A percentile compares a stretch with the other conserved stretches of the same genome.
Conservation (phyloP, 2,888 invertebrate species). For the Conistra vaccinii region DNA sequence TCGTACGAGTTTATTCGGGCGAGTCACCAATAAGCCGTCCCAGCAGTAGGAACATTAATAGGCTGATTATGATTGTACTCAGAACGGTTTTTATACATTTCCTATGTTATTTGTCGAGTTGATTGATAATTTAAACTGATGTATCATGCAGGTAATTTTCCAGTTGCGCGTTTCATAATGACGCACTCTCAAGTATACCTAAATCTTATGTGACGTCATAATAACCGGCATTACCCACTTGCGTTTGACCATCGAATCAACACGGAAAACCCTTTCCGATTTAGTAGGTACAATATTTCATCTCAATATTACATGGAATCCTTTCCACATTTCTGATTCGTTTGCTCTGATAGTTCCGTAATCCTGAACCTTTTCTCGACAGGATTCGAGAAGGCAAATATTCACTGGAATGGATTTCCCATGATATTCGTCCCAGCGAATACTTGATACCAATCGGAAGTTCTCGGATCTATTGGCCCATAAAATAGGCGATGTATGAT, state of each 20-base stretch:
- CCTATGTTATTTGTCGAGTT: background rate
- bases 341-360: constrained; percentile 22
- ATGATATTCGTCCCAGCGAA: constrained; percentile 22
- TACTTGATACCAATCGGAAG: constrained; percentile 33
- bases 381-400: constrained; percentile 32
- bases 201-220: background rate
- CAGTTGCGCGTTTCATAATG: constrained; percentile 1
- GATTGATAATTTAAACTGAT: background rate
- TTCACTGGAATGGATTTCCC: constrained; percentile 15
- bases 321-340: constrained; percentile 30
- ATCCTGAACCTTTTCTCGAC: constrained; percentile 21
- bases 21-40: too few relatives aligned
- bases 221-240: background rate
- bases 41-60: too few relatives aligned
- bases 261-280: constrained; percentile 4
- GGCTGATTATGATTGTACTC: too few relatives aligned
- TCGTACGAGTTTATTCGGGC: too few relatives aligned
- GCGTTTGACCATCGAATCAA: background rate
- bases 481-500: constrained; percentile 31
- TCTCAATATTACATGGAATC: background rate
- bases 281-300: background rate
- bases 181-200: constrained; percentile 7
- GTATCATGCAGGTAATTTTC: constrained; percentile 3
- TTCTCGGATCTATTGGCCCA: constrained; percentile 30
- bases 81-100: too few relatives aligned